Evolutionary conservation across 2,888 invertebrate genomes (phyloP), one percentile per base, ranked within the genome.

Genomic region (Ichneumoninae sp.): DNA sequence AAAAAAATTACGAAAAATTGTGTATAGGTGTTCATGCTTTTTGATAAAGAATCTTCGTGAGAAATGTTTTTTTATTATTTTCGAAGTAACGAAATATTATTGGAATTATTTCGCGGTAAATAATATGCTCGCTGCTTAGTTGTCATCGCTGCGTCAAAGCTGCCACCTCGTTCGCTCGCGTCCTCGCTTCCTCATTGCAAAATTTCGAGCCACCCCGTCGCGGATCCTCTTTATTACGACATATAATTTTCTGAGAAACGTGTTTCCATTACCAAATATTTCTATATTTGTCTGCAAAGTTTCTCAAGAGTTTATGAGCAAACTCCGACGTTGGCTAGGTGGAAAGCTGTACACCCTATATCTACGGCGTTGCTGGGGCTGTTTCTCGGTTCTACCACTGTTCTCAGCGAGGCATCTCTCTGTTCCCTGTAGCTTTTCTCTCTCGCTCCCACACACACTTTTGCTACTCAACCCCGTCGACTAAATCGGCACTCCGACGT

Each of bases 211-310:
- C 82, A 80, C 80, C 81, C 76, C 63, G 79, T 66, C 76, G 85
- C 83, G 85, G 83, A 85, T 86, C 83, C 85, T 87, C 89, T 88
- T 91, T 89, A 91, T 91, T 87, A 88, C 90, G 89, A 91, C 91
- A 91, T 92, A 92, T 92, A 92, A 92, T 92, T 92, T 47, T 91
- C 90, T 89, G 88, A 87, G 89, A 85, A 89, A 92, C 91, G 92
- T 92, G 92, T 91, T 92, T 91, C 91, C 88, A 91, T 91, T 91
- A 91, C 91, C 89, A 92, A 92, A 92, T 92, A 92, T 92, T 92
- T 91, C 91, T 91, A 89, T 91, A 90, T 92, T 92, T 91, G 92
- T 92, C 92, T 91, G 91, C 88, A 86, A 92, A 92, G 90, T 92
- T 92, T 91, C 89, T 85, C 90, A 90, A 92, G 92, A 92, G 92